Percentiles rank a stretch among this genome's conserved stretches.
Evolutionary conservation across 2,797 vertebrate genomes (phyloP).

Genomic region (Melopsittacus undulatus): DNA sequence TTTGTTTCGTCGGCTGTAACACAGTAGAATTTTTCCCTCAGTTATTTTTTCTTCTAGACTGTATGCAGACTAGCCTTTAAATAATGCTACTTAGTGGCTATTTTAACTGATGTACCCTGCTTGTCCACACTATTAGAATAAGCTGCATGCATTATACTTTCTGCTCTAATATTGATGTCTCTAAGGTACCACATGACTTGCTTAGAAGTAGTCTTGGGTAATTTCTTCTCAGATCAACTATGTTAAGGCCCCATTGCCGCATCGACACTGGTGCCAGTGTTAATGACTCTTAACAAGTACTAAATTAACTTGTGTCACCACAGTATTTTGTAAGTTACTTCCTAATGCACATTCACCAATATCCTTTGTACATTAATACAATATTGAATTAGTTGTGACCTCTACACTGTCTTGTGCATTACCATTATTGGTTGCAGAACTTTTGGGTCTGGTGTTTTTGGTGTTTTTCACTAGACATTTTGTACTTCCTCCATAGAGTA

Average conservation of each 20-base stretch:
- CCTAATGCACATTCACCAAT: background rate
- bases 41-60: background rate
- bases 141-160: background rate
- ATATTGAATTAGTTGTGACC: accelerated
- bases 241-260: background rate
- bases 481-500: background rate
- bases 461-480: background rate
- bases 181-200: background rate
- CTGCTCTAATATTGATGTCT: background rate
- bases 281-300: conserved; percentile 30
- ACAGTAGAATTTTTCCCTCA: background rate
- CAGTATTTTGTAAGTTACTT: background rate
- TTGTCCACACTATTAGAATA: accelerated
- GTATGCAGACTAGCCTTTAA: background rate
- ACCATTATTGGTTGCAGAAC: background rate
- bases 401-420: background rate
- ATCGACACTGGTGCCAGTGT: conserved; percentile 1
- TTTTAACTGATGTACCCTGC: background rate
- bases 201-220: background rate
- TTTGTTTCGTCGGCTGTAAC: accelerated
- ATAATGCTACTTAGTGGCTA: accelerated
- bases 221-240: background rate
- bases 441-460: background rate
- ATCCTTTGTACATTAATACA: background rate
- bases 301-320: conserved; percentile 52